Base-by-base conservation (phyloP, 2,113 vertebrate genomes). In the Cyanistes caeruleus region DNA sequence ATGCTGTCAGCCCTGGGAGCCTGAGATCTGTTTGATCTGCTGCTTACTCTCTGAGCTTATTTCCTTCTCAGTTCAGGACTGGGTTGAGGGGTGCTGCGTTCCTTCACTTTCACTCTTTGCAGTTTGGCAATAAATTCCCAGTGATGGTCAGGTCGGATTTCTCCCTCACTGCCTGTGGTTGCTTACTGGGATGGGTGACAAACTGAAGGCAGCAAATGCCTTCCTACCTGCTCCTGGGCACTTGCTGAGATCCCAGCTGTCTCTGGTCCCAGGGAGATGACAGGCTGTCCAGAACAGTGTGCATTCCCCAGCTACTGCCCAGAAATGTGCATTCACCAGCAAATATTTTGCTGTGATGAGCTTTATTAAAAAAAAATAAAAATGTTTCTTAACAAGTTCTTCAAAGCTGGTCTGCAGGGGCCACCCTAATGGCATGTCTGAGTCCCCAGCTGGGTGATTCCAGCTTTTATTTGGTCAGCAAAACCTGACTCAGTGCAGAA, bases 111-210 rank as follows among this genome's bases (percentile, higher is more conserved):
- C 44, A 30, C 48, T 76, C 35, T 75, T 63, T 0, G 17, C 58
- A 73, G 53, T 68, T 75, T 72, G 49, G 15, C 0, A 7, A 23
- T 73, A 52, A 69, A 44, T 30, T 39, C 48, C 21, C 0, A 0
- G 58, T 27, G 33, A 44, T 63, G 53, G 16, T 30, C 53, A 88
- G 83, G 30, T 60, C 6, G 30, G 31, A 25, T 68, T 79, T 76
- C 62, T 85, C 75, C 64, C 64, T 70, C 1, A 0, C 56, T 70
- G 53, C 33, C 24, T 44, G 33, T 48, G 48, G 4, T 7, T n/a
- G 52, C 39, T 72, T 63, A 70, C 64, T 21, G 27, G 58, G 43
- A 63, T 0, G 0, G 7, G 10, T 43, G 53, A 75, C 60, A 74
- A 70, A 43, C 63, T 43, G 59, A 24, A 58, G 72, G 46, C 44